Percentiles rank a stretch among this genome's conserved stretches.
Conservation (phyloP, 2,113 vertebrate genomes). For the Petrocephalus microphthalmus region DNA sequence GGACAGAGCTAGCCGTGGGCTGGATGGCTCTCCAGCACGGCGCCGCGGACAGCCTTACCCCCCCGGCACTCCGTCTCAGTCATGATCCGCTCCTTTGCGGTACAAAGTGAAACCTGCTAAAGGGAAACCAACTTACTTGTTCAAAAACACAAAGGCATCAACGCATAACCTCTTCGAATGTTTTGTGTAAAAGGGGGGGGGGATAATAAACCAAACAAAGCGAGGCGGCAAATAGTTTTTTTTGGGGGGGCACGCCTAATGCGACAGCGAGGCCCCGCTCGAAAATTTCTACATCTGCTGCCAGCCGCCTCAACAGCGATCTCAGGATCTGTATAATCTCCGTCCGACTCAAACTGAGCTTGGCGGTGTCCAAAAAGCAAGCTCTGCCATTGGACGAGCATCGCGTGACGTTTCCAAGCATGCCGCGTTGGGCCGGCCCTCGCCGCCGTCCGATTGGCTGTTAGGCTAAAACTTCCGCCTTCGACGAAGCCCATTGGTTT, state of each 20-base stretch:
- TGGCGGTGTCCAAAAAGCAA: slow-evolving; percentile 46
- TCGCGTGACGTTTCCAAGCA: slow-evolving; percentile 19
- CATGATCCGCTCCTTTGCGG: not conserved
- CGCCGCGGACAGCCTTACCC: not conserved
- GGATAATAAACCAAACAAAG: not conserved
- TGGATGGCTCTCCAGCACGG: not conserved
- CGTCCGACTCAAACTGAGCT: slow-evolving; percentile 47
- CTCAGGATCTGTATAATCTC: slow-evolving; percentile 18
- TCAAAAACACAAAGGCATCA: slow-evolving; percentile 11
- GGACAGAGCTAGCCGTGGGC: not conserved
- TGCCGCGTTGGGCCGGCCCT: not conserved
- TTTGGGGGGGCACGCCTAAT: slow-evolving; percentile 35
- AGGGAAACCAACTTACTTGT: slow-evolving; percentile 20
- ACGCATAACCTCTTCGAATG: slow-evolving; percentile 17
- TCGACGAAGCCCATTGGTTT: not conserved
- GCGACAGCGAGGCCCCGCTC: not conserved
- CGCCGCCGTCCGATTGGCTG: not conserved
- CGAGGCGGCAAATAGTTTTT: slow-evolving; percentile 26
- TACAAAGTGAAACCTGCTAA: slow-evolving; percentile 17
- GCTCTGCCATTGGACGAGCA: slow-evolving; percentile 37
- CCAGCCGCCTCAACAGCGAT: slow-evolving; percentile 17
- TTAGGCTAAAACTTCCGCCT: slow-evolving; percentile 19
- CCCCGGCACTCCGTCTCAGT: not conserved
- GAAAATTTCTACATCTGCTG: slow-evolving; percentile 7
- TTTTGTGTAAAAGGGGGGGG: not conserved